A percentile compares a stretch with the other conserved stretches of the same genome.
phyloP scores from a whole-genome alignment of 2,888 invertebrate species.

The Phytoseiulus persimilis region DNA sequence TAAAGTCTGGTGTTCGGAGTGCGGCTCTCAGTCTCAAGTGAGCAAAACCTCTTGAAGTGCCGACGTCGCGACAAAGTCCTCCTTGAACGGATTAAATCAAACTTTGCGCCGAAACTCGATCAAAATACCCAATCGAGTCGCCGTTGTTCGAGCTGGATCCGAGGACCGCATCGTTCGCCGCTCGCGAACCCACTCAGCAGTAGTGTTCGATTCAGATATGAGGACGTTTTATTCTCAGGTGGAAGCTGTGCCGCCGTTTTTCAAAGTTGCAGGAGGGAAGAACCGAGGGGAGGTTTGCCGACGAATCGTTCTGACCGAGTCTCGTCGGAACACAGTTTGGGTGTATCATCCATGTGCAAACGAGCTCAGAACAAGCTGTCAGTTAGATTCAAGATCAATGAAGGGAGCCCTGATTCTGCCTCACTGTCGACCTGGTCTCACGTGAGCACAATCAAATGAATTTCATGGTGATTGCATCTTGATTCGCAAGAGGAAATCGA shows the following conservation, averaged over 20 bases:
- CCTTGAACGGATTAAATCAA: not conserved
- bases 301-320: not conserved
- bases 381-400: not conserved
- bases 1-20: not conserved
- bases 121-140: not conserved
- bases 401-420: not conserved
- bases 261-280: not conserved
- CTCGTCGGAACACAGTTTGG: not conserved
- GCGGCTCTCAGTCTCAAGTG: not conserved
- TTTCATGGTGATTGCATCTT: not conserved
- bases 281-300: not conserved
- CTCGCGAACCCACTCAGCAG: not conserved
- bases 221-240: not conserved
- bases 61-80: constrained; percentile 5
- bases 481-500: too few species aligned
- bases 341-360: not conserved
- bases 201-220: not conserved
- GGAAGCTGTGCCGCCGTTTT: not conserved
- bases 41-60: constrained; percentile 5
- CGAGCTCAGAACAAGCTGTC: not conserved
- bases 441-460: not conserved
- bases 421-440: not conserved
- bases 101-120: not conserved
- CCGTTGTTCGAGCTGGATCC: not conserved
- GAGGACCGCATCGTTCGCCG: not conserved